Conservation (phyloP, 2,113 vertebrate genomes). For the Mus spicilegus region DNA sequence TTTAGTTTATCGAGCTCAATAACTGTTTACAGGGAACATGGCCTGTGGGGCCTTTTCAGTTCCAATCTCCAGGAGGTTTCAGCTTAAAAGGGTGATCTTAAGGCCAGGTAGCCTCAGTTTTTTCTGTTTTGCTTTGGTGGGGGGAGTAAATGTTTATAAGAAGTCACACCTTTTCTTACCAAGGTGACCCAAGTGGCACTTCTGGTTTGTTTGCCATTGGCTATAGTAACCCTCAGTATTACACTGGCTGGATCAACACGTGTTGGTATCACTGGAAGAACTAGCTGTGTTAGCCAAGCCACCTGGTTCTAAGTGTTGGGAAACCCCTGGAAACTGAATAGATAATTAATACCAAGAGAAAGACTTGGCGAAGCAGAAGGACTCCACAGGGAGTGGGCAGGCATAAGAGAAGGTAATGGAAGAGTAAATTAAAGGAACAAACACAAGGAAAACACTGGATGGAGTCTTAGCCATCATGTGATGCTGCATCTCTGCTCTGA, state of each 20-base stretch:
- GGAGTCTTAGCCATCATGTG: neutral
- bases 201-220: neutral
- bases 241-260: neutral
- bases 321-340: neutral
- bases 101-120: neutral
- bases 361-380: neutral
- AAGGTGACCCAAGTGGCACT: neutral
- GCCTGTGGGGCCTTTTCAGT: neutral
- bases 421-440: neutral
- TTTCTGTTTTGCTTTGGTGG: neutral
- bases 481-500: neutral
- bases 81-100: neutral
- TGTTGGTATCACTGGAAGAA: neutral
- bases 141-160: neutral
- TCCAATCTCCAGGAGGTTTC: neutral
- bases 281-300: neutral
- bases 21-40: neutral
- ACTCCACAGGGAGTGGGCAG: neutral
- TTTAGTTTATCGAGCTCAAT: neutral
- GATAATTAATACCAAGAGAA: neutral
- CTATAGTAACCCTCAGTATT: neutral
- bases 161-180: neutral
- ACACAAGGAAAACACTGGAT: neutral
- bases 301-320: neutral
- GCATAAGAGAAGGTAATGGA: too few relatives aligned